A percentile compares a stretch with the other conserved stretches of the same genome.
phyloP scores from a whole-genome alignment of 2,888 invertebrate genomes.

The Calameuta idolon region DNA sequence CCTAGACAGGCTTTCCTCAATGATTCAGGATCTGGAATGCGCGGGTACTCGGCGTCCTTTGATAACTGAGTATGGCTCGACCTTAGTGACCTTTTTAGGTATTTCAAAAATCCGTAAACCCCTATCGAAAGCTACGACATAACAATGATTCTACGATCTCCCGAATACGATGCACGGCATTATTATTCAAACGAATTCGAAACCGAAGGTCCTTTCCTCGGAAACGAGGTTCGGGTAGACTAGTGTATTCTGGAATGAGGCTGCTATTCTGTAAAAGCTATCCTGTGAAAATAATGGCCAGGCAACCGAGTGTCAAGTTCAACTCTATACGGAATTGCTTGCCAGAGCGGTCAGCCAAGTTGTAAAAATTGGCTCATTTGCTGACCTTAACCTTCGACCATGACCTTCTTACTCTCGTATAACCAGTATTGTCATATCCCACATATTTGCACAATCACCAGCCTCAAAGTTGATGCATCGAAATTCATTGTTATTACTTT shows the following conservation, averaged over 20 bases:
- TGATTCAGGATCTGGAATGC: background rate
- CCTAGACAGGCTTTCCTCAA: background rate
- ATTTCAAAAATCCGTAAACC: background rate
- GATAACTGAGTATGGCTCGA: background rate
- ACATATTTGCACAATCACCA: background rate
- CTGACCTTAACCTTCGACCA: conserved; percentile 46
- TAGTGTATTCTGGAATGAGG: background rate
- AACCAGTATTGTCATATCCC: background rate
- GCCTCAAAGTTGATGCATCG: background rate
- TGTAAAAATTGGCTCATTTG: conserved; percentile 49
- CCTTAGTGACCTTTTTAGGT: background rate
- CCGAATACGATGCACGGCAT: background rate
- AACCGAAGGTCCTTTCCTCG: background rate
- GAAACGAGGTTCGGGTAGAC: background rate
- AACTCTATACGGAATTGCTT: conserved; percentile 27
- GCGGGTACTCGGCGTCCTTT: background rate
- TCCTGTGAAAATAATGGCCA: background rate
- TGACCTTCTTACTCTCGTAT: background rate
- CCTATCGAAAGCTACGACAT: background rate
- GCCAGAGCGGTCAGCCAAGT: conserved; percentile 51
- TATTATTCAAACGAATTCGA: background rate
- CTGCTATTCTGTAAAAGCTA: background rate
- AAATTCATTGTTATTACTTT: conserved; percentile 43
- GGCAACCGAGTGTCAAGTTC: conserved; percentile 39
- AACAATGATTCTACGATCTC: background rate